Conservation (phyloP, 2,888 invertebrate genomes). For the Apodemia duryi region DNA sequence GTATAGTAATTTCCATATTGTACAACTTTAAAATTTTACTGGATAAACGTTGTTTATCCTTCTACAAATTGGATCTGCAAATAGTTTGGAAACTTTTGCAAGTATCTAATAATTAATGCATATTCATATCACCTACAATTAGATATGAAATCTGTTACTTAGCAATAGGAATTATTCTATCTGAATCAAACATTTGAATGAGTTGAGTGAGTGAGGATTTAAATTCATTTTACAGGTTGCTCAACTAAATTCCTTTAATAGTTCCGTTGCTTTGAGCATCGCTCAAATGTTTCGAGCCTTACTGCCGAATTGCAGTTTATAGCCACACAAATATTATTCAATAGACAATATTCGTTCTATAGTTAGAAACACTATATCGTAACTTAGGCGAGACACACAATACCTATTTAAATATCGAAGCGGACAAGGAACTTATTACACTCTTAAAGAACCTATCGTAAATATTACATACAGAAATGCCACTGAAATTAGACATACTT, state of each 20-base stretch:
- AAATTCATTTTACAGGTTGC: conserved; percentile 57
- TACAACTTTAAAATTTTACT: background rate
- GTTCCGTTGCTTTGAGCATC: conserved; percentile 51
- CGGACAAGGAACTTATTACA: no score
- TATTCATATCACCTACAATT: conserved; percentile 70
- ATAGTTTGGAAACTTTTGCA: conserved; percentile 64
- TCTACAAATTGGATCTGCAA: conserved; percentile 54
- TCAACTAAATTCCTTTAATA: conserved; percentile 64
- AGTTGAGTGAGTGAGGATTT: conserved; percentile 68
- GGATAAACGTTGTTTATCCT: conserved; percentile 34
- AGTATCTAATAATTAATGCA: conserved; percentile 78
- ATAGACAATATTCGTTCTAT: background rate
- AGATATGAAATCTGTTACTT: conserved; percentile 45
- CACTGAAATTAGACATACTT: no score
- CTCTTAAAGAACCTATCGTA: no score
- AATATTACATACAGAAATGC: no score
- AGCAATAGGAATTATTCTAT: conserved; percentile 74
- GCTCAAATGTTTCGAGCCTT: conserved; percentile 49
- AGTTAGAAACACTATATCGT: no score
- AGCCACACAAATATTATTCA: conserved; percentile 18
- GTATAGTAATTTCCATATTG: no score
- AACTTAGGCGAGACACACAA: no score
- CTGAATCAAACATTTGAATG: conserved; percentile 67
- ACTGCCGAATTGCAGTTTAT: conserved; percentile 21
- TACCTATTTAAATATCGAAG: no score